Evolutionary conservation across 2,888 invertebrate genomes (phyloP).

Genomic region (Ennomos erosarius): DNA sequence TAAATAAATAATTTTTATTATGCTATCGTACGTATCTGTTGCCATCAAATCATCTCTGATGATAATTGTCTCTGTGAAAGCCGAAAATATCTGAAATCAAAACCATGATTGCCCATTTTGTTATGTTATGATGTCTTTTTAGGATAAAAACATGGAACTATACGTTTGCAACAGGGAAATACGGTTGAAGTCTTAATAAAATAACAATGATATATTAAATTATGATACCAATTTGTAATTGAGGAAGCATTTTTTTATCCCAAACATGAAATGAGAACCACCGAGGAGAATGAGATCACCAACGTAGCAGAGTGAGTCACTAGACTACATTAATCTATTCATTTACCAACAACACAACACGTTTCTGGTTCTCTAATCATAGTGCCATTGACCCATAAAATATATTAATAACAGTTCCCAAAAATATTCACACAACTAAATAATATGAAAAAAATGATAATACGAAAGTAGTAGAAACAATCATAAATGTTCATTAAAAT

Average conservation of each 20-base stretch:
- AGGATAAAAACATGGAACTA: no score
- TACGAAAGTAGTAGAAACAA: no score
- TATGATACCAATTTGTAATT: slow-evolving; percentile 15
- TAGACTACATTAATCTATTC: slow-evolving; percentile 61
- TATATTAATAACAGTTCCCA: not conserved
- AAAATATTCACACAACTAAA: no score
- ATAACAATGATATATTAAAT: not conserved
- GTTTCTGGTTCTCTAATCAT: slow-evolving; percentile 55
- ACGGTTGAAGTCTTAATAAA: not conserved
- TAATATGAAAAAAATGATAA: no score
- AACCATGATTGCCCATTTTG: no score
- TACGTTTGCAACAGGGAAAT: not conserved
- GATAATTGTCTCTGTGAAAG: no score
- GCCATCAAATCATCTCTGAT: no score
- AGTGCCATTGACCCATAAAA: slow-evolving; percentile 69
- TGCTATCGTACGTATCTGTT: no score
- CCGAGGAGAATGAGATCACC: slow-evolving; percentile 65
- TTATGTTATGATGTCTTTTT: no score
- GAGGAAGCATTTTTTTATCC: slow-evolving; percentile 52
- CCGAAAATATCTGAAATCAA: no score
- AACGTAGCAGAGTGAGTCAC: slow-evolving; percentile 58
- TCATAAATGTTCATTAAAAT: no score
- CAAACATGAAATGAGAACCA: slow-evolving; percentile 32
- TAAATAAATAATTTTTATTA: no score
- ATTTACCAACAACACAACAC: slow-evolving; percentile 51